A percentile compares a stretch with the other conserved stretches of the same genome.
These are phyloP conservation scores for Gryllus longicercus DNA, from an alignment of 2,888 invertebrate species.

Conservation along the genomic window DNA sequence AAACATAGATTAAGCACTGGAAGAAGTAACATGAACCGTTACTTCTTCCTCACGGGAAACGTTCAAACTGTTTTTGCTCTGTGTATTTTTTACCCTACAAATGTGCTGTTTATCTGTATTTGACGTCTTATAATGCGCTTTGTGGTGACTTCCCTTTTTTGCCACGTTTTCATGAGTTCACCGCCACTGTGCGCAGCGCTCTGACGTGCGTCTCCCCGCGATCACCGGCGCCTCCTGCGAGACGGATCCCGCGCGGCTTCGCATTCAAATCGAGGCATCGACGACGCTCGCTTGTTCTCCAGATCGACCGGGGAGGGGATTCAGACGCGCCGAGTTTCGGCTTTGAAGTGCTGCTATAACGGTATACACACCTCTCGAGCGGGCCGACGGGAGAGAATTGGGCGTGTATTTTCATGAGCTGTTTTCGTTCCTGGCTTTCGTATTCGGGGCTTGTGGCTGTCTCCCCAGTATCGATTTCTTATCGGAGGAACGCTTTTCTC, in stretches of 20 bases:
- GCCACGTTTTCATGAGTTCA: too few species aligned
- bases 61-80: too few species aligned
- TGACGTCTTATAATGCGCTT: too few species aligned
- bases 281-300: neutral
- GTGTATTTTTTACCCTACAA: too few species aligned
- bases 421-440: slow-evolving; percentile 5
- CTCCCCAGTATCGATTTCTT: neutral
- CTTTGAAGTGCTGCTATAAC: slow-evolving; percentile 1
- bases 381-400: neutral
- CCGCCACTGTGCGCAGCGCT: too few species aligned
- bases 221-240: neutral
- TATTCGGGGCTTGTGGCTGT: neutral
- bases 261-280: slow-evolving; percentile 6
- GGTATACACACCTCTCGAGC: neutral
- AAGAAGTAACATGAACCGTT: too few species aligned
- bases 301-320: neutral
- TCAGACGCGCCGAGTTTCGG: neutral
- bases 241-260: neutral
- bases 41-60: too few species aligned
- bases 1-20: too few species aligned
- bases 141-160: too few species aligned
- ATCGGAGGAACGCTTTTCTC: too few species aligned
- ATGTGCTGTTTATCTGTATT: too few species aligned
- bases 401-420: slow-evolving; percentile 8
- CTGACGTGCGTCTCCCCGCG: too few species aligned